phyloP scores from a whole-genome alignment of 1,140 invertebrate genomes.

The Bombus breviceps region DNA sequence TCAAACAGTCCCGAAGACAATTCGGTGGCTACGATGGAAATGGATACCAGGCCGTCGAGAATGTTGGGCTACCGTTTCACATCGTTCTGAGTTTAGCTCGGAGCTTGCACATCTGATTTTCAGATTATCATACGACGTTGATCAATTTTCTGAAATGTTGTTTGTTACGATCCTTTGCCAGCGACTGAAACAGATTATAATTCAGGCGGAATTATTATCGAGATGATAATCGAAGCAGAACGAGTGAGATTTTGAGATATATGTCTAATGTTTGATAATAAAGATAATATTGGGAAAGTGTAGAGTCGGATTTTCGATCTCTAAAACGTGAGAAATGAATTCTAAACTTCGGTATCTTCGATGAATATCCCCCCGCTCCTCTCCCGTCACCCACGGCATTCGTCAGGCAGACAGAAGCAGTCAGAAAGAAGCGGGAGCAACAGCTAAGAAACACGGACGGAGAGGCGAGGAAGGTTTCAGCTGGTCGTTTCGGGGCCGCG shows the following conservation, averaged over 20 bases:
- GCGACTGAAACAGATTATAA: not conserved
- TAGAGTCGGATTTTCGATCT: too few species aligned
- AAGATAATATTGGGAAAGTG: not conserved
- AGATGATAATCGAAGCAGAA: not conserved
- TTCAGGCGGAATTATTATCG: not conserved
- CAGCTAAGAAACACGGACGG: not conserved
- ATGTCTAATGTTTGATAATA: not conserved
- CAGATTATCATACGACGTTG: not conserved
- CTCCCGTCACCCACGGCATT: too few species aligned
- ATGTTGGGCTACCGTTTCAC: not conserved
- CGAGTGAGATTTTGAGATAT: too few species aligned
- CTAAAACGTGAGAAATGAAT: not conserved
- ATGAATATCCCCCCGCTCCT: fast-evolving
- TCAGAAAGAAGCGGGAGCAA: not conserved
- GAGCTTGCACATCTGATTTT: not conserved
- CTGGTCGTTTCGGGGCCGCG: conserved; percentile 13
- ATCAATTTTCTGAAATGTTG: not conserved
- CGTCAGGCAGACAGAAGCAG: too few species aligned
- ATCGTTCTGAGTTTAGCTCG: not conserved
- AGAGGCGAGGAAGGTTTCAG: conserved; percentile 47
- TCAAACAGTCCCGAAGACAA: conserved; percentile 59
- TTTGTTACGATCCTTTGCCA: not conserved
- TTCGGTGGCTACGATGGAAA: conserved; percentile 51
- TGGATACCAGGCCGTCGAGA: conserved; percentile 22
- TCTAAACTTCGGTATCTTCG: not conserved